Conservation (phyloP, 1,140 invertebrate genomes). For the Dendroctonus valens region DNA sequence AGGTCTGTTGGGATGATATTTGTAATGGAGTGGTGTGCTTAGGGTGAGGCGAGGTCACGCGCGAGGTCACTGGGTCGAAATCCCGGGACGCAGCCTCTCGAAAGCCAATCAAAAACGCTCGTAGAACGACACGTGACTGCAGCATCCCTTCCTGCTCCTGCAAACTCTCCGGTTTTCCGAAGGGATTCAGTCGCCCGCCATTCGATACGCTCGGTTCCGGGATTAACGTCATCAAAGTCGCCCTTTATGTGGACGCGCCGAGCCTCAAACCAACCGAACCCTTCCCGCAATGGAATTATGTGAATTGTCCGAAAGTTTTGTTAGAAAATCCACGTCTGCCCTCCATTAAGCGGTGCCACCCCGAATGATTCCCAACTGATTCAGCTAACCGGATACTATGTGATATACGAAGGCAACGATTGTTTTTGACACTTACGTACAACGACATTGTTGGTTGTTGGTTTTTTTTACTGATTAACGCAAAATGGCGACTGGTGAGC, state of each 20-base stretch:
- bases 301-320: too few relatives aligned
- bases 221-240: not conserved
- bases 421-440: constrained; percentile 3
- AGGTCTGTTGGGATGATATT: constrained; percentile 6
- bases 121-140: constrained; percentile 45
- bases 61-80: constrained; percentile 50
- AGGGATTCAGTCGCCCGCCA: constrained; percentile 21
- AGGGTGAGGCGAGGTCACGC: constrained; percentile 44
- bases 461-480: constrained; percentile 1
- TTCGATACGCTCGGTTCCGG: constrained; percentile 26
- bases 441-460: constrained; percentile 15
- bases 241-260: not conserved
- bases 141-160: constrained; percentile 45
- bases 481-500: constrained; percentile 68
- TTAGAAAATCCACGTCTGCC: too few relatives aligned
- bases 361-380: too few relatives aligned
- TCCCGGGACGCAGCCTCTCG: constrained; percentile 45
- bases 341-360: too few relatives aligned
- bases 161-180: constrained; percentile 27
- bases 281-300: too few relatives aligned
- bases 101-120: constrained; percentile 39
- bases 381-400: not conserved
- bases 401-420: constrained; percentile 13
- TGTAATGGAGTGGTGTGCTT: constrained; percentile 18
- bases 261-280: too few relatives aligned